Percentiles rank a stretch among this genome's conserved stretches.
Evolutionary conservation across 2,888 invertebrate genomes (phyloP).

Genomic region (Caradrina kadenii): DNA sequence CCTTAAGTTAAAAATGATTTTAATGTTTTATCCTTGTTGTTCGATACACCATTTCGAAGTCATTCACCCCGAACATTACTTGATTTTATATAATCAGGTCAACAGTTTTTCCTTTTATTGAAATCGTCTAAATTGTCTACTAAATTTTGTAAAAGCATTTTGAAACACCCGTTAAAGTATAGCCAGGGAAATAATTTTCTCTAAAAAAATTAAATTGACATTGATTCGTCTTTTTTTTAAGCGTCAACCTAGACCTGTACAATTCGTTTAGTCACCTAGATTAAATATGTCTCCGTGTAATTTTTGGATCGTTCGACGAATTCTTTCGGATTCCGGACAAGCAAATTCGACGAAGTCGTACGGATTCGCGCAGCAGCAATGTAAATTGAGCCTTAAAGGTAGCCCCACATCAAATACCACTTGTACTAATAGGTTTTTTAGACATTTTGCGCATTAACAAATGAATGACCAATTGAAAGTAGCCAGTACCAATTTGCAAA

Average conservation of each 20-base stretch:
- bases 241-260: no score
- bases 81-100: conserved; percentile 17
- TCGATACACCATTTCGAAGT: conserved; percentile 2
- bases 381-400: no score
- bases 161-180: conserved; percentile 3
- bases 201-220: neutral
- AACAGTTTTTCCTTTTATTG: conserved; percentile 13
- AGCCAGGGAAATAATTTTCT: neutral
- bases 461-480: conserved; percentile 8
- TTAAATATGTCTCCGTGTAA: no score
- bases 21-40: neutral
- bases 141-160: conserved; percentile 24
- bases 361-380: no score
- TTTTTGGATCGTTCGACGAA: no score
- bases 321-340: no score
- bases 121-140: conserved; percentile 16
- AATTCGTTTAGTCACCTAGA: no score
- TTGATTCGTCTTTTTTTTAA: neutral
- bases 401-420: no score
- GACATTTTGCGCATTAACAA: conserved; percentile 1
- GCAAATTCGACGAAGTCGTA: no score
- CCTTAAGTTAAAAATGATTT: neutral
- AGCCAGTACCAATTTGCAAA: conserved; percentile 32
- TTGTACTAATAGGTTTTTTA: neutral
- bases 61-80: conserved; percentile 30